phyloP scores from a whole-genome alignment of 1,140 invertebrate genomes.

The Drosophila oshimai region DNA sequence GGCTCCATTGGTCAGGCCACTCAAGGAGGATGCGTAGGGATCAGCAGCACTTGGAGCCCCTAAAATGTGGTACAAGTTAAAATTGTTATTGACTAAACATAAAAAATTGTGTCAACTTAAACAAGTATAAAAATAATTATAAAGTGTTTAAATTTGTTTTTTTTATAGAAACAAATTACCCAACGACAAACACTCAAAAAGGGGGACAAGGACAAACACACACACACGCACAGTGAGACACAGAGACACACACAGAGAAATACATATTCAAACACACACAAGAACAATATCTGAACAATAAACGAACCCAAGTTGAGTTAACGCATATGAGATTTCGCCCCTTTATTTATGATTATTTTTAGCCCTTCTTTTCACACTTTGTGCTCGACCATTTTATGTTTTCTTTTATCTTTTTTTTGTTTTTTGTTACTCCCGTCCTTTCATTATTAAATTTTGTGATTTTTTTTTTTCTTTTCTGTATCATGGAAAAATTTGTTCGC shows the following conservation, averaged over 20 bases:
- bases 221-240: conserved; percentile 10
- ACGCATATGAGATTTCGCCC: conserved; percentile 65
- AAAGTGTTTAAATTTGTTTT: background rate
- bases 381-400: conserved; percentile 9
- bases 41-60: conserved; percentile 67
- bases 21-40: conserved; percentile 63
- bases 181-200: conserved; percentile 13
- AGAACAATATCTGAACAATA: conserved; percentile 40
- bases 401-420: conserved; percentile 9
- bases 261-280: conserved; percentile 6
- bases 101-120: background rate
- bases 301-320: conserved; percentile 60
- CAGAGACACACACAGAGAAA: conserved; percentile 9
- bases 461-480: conserved; percentile 25
- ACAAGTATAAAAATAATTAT: background rate
- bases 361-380: conserved; percentile 14
- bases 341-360: conserved; percentile 46
- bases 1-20: conserved; percentile 68
- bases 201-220: conserved; percentile 11
- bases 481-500: conserved; percentile 60
- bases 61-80: conserved; percentile 26
- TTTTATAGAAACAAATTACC: conserved; percentile 3
- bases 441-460: conserved; percentile 74
- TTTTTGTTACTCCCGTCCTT: conserved; percentile 20
- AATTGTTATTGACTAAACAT: background rate